Evolutionary conservation across 1,140 invertebrate species (phyloP), one percentile per base, ranked within the genome.

Genomic region (Acromyrmex heyeri): DNA sequence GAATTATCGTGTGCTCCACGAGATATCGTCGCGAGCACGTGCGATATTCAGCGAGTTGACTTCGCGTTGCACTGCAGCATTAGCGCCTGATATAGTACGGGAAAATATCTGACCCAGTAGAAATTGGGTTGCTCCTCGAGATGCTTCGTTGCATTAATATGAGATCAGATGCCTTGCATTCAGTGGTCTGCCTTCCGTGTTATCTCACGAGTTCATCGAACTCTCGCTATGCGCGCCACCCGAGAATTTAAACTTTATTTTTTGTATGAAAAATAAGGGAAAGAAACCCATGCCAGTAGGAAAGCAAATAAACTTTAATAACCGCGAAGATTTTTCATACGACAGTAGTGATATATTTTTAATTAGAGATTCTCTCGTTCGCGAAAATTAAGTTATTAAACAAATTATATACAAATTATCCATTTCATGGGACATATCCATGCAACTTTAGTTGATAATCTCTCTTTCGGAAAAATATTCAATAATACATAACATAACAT

Each of bases 11-110:
- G 73, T 64, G 59, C 82, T 81, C 69, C 12, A 59, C 82, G 55
- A 81, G 88, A 85, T 88, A 87, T 89, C 76, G 88, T 86, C 90
- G 86, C 55, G 76, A 76, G 87, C 89, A 89, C 86, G 89, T 87
- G 88, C 88, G 76, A 88, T 85, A 87, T 88, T 91, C 86, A 90
- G 76, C 85, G 76, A 86, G 57, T 86, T 70, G 64, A 55, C 79
- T 73, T 38, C 24, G 55, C 82, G 83, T 82, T 44, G 73, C 78
- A n/a, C 67, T 82, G 79, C 79, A 61, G 79, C 79, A 62, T 83
- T 83, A 83, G 79, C 79, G 79, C 55, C 75, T 57, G 30, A 53
- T 48, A 24, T 44, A 14, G 65, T 65, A 61, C 77, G 62, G 59
- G 53, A 78, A 82, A 86, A 70, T 73, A 57, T 69, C 57, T 83